Evolutionary conservation across 2,797 vertebrate species (phyloP).

Genomic region (Buceros bicornis): DNA sequence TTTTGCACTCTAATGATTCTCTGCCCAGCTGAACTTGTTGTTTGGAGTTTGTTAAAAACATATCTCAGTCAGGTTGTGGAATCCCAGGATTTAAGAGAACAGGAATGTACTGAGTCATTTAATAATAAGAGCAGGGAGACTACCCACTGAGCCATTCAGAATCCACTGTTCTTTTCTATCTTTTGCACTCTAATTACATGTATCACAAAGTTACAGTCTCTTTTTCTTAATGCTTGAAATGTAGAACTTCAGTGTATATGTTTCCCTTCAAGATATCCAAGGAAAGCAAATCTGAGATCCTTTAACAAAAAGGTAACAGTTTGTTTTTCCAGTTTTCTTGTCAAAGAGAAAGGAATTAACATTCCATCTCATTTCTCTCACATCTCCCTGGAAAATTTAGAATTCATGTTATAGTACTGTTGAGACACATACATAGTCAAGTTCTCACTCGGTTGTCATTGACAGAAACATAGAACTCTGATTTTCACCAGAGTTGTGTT

Average conservation of each 20-base stretch:
- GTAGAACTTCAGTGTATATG: neutral
- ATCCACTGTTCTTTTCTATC: neutral
- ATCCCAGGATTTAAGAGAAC: conserved; percentile 16
- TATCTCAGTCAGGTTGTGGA: neutral
- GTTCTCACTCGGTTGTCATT: neutral
- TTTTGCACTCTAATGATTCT: neutral
- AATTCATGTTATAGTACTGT: neutral
- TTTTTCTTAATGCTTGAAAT: neutral
- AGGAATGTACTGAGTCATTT: conserved; percentile 31
- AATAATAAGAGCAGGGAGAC: neutral
- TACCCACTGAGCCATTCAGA: neutral
- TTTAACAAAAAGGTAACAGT: neutral
- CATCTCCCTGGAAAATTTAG: neutral
- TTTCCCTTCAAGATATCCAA: neutral
- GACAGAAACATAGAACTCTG: neutral
- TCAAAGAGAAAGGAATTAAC: neutral
- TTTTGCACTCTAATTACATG: neutral
- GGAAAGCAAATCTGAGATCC: neutral
- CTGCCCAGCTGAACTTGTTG: neutral
- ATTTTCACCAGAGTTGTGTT: neutral
- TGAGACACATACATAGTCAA: neutral
- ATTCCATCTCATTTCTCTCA: neutral
- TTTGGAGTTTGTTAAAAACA: conserved; percentile 12
- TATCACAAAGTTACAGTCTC: neutral
- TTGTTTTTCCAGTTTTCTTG: neutral